These are phyloP conservation scores for Sterna hirundo DNA, from an alignment of 2,113 vertebrate genomes.

Conservation along the genomic window DNA sequence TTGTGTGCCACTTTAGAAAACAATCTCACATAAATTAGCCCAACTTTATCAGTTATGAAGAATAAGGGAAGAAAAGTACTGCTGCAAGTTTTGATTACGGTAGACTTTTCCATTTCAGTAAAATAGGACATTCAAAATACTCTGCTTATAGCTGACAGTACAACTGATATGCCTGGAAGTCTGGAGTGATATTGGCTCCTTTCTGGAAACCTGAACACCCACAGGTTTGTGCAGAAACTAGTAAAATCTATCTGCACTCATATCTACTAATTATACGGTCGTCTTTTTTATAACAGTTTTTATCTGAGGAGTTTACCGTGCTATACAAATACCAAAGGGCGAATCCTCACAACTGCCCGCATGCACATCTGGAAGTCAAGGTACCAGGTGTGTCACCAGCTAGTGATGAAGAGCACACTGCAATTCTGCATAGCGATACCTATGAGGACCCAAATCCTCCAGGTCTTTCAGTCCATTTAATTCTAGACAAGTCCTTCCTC, in stretches of 20 bases:
- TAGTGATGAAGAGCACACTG: background rate
- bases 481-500: background rate
- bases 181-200: background rate
- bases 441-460: background rate
- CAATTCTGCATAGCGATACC: background rate
- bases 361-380: background rate
- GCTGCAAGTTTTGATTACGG: constrained; percentile 12
- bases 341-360: background rate
- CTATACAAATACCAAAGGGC: background rate
- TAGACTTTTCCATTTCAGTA: constrained; percentile 22
- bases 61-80: background rate
- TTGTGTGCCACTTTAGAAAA: constrained; percentile 39
- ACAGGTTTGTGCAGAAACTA: background rate
- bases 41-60: constrained; percentile 40
- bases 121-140: background rate
- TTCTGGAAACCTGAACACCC: background rate
- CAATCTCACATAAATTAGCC: constrained; percentile 61
- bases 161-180: background rate
- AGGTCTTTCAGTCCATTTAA: background rate
- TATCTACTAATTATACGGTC: background rate
- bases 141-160: background rate
- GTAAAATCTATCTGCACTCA: background rate
- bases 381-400: background rate
- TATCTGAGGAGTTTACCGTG: background rate
- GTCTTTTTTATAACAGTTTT: background rate